Base-by-base conservation (phyloP, 2,113 vertebrate species). In the Apeltes quadracus region DNA sequence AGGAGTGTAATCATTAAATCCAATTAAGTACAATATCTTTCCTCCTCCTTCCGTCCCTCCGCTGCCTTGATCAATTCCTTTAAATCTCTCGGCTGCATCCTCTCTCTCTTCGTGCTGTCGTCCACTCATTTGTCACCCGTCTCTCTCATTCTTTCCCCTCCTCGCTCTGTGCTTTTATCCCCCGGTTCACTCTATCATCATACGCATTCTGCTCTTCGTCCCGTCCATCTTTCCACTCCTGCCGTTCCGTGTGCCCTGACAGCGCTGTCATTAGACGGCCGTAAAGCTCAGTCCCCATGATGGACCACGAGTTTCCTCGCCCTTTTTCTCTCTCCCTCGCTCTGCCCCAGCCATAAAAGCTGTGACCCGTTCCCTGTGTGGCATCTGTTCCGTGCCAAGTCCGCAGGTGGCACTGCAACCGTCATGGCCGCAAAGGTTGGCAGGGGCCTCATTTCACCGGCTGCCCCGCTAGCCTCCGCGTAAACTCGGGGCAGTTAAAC, bases 241-340 rank as follows among this genome's bases (percentile, higher is more conserved):
- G 82, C 84, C 80, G 69, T 87, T 86, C 79, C 76, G 65, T 85
- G 81, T 54, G 80, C 83, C 72, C 90, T 89, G 90, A 92, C 91
- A 89, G 91, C 88, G 87, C 88, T 90, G 91, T 92, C 91, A 91
- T 92, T 92, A 91, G 88, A 91, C 29, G 25, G 84, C 91, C 87
- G 89, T 91, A 91, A 92, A 92, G 86, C 32, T 34, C 89, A 91
- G 89, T 87, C 89, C 88, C 84, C 38, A 81, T 92, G 91, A 92
- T 92, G 84, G 85, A 92, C 83, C 87, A 39, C 87, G 57, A 46
- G 76, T 80, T 88, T 78, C 34, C 85, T 88, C 74, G 23, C 78
- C 61, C 86, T 57, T 61, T 82, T 48, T 53, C 23, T 65, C 3
- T 79, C 81, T 63, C 69, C 50, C 61, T 71, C 61, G 0, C 67